Base-by-base conservation (phyloP, 2,113 vertebrate genomes). In the Thalassarche chlororhynchos region DNA sequence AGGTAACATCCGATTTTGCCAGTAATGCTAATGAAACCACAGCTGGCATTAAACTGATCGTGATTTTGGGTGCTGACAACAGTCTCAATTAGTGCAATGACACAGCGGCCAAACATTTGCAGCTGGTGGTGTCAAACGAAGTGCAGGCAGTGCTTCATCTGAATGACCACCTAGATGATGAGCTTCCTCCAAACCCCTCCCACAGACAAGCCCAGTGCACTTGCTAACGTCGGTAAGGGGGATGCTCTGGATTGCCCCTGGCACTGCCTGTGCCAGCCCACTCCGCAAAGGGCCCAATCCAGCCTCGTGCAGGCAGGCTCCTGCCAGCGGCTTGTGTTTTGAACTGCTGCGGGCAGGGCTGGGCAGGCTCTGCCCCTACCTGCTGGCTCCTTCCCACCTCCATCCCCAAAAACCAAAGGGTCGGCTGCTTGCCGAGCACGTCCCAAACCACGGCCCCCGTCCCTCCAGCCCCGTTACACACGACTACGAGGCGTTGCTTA, bases 161-260 rank as follows among this genome's bases (percentile, higher is more conserved):
- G 36, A 51, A 38, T 4, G 40, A 51, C 7, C 32, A 34, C 28
- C 54, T 47, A 34, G 38, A 36, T 26, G 4, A 46, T 2, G n/a
- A 69, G 34, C 13, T 57, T n/a, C 62, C 70, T 82, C 36, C 34
- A 34, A 17, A 47, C 24, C 54, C 32, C 36, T 74, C 74, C 47
- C 29, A 12, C 19, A n/a, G 57, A 20, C 24, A 36, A 51, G 46
- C 23, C 20, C 80, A 32, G 69, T 14, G 10, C 12, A 1, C 47
- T 19, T 51, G 62, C 32, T 75, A 1, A 5, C 2, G 28, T 14
- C 0, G 0, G 31, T 9, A 26, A 65, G 40, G 14, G 16, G 57
- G 13, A 49, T 17, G 74, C 31, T 26, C 60, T 28, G 58, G 25
- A 36, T 68, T 4, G 2, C 29, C 31, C 25, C 20, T 4, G 2